These are phyloP conservation scores for Serilophus lunatus DNA, from an alignment of 2,113 vertebrate genomes.

Conservation along the genomic window DNA sequence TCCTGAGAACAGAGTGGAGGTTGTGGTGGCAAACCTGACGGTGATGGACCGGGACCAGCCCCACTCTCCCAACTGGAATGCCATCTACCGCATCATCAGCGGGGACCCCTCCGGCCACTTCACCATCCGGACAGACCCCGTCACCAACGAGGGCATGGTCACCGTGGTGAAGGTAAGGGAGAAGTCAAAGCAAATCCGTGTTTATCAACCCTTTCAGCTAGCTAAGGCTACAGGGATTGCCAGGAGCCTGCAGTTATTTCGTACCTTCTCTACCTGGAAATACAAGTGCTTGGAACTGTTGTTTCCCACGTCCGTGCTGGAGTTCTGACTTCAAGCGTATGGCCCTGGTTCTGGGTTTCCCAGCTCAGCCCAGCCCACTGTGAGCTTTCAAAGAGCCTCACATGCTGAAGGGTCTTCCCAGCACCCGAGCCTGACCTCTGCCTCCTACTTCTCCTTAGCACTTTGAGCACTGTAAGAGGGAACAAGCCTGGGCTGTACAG, in stretches of 20 bases:
- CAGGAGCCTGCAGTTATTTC: not conserved
- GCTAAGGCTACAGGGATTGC: not conserved
- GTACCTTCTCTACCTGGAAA: not conserved
- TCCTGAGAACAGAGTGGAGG: constrained; percentile 88
- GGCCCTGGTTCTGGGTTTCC: not conserved
- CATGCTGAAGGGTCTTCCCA: not conserved
- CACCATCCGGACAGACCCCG: constrained; percentile 85
- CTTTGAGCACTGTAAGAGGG: not conserved
- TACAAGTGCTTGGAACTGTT: fast-evolving
- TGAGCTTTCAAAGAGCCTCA: not conserved
- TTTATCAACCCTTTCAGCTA: not conserved
- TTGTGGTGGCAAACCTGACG: constrained; percentile 88
- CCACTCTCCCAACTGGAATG: constrained; percentile 93
- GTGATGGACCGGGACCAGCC: constrained; percentile 92
- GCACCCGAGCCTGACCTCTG: fast-evolving
- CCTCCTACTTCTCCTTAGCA: not conserved
- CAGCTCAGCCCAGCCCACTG: not conserved
- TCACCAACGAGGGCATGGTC: constrained; percentile 92
- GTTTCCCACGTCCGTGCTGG: not conserved
- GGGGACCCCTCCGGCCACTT: constrained; percentile 90
- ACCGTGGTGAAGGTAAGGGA: constrained; percentile 89
- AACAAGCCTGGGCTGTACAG: not conserved
- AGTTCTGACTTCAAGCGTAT: fast-evolving
- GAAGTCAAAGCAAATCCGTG: fast-evolving
- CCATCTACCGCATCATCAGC: constrained; percentile 90